phyloP scores from a whole-genome alignment of 2,797 vertebrate genomes.

The Sciaenops ocellatus region DNA sequence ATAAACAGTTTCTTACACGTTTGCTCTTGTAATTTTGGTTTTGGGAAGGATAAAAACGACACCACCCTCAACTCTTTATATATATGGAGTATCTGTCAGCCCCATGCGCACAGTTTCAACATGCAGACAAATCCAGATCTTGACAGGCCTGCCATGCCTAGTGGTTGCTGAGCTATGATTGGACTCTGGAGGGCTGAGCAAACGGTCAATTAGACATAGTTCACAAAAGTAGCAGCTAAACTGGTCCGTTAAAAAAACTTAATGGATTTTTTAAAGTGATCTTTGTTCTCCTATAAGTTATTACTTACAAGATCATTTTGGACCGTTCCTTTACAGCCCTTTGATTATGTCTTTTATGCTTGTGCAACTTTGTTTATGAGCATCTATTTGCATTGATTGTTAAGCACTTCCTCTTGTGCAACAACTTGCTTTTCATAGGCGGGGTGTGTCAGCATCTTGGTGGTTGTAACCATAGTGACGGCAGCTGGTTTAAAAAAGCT shows the following conservation, averaged over 20 bases:
- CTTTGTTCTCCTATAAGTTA: neutral
- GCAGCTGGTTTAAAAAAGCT: slow-evolving; percentile 18
- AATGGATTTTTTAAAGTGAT: neutral
- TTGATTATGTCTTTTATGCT: slow-evolving; percentile 14
- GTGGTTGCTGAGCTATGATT: neutral
- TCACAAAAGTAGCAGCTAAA: neutral
- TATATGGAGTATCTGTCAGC: neutral
- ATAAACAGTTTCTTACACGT: neutral
- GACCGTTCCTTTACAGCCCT: neutral
- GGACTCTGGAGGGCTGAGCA: neutral
- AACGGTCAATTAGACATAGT: neutral
- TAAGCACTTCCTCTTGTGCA: slow-evolving; percentile 36
- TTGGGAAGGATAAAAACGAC: neutral
- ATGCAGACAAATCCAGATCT: neutral
- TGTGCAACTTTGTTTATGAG: slow-evolving; percentile 32
- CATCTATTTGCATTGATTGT: slow-evolving; percentile 40
- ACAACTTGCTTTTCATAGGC: slow-evolving; percentile 31
- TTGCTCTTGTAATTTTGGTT: neutral
- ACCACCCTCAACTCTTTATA: neutral
- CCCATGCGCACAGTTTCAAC: neutral
- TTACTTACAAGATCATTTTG: neutral
- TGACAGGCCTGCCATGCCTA: neutral
- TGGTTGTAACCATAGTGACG: slow-evolving; percentile 34
- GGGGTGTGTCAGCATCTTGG: slow-evolving; percentile 29
- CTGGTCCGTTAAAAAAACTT: neutral